Evolutionary conservation across 1,140 invertebrate species (phyloP), one percentile per base, ranked within the genome.

Genomic region (Aphis craccivora): DNA sequence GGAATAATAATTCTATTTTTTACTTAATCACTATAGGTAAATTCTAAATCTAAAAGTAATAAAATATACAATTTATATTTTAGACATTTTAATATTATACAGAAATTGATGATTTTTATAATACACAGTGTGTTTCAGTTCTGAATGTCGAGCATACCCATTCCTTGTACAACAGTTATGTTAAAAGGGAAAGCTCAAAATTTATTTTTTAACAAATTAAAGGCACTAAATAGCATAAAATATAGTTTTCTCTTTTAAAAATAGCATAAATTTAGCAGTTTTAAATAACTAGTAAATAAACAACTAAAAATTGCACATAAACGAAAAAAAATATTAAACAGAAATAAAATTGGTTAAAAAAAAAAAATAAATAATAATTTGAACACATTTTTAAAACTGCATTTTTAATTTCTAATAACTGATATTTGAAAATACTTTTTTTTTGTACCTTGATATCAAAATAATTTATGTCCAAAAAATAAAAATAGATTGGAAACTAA

Each of bases 11-110:
- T 90, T 90, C 40, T 91, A 81, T 45, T 91, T 91, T 67, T 91
- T 8, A 22, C 60, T 91, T 91, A 91, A 83, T 35, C 48, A 48
- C 30, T 91, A 91, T 67, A 91, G 67, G 90, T 91, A 91, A n/a
- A 45, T 81, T 37, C 90, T 91, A 91, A 91, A 91, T 14, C 43
- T 81, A 91, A 91, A 67, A 91, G 45, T 91, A 83, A 81, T 91
- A 91, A 91, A 91, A 91, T 91, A 91, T 83, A 91, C 90, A 91
- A 91, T 91, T 91, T 90, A 90, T 90, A 55, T 89, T 91, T 48
- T 81, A 81, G 90, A 91, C 43, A 91, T 90, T 90, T 90, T 43
- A 90, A 90, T 90, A 90, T 90, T 90, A 90, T 90, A 60, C 53
- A 90, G 25, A 55, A 90, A 90, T 90, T 60, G 23, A 60, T 90